Base-by-base conservation (phyloP, 1,140 invertebrate genomes). In the Drosophila tsacasi region DNA sequence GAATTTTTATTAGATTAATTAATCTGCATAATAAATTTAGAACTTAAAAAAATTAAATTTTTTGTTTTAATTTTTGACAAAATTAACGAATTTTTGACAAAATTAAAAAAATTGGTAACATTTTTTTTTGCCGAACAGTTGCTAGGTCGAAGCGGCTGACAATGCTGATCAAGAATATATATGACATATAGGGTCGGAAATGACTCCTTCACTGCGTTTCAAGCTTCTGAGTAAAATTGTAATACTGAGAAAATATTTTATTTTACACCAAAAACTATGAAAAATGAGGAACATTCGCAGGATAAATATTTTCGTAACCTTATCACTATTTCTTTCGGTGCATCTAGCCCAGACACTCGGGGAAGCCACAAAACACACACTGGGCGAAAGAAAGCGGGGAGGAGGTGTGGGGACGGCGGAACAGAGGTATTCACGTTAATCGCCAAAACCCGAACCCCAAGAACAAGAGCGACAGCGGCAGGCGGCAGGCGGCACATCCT, bases 341-440 rank as follows among this genome's bases (percentile, higher is more conserved):
- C 49, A 37, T 25, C n/a, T 35, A 44, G 9, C 3, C 27, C 65
- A 77, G 73, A 76, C 81, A 57, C 73, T 30, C 67, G 59, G 73
- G 61, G 84, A 89, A 89, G 84, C 84, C 84, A 87, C 84, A 87
- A 76, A 89, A 66, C 86, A 73, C 83, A 78, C 21, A 55, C 52
- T 55, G 21, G 15, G 40, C 49, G 42, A 63, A 65, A 25, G 46
- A 65, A 32, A 44, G 59, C 21, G 27, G 5, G 55, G 15, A n/a
- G n/a, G n/a, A n/a, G 23, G 54, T 13, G 35, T 42, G 54, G 54
- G 25, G 25, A n/a, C 19, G 15, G 7, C 32, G 8, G 13, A 55
- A 55, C 52, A 42, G 30, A 50, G 73, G 65, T 37, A 69, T 77
- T 52, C 75, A n/a, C 54, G 40, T 46, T 59, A 77, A 61, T 72